A percentile compares a stretch with the other conserved stretches of the same genome.
Conservation (phyloP, 2,888 invertebrate species). For the Junonia oenone region DNA sequence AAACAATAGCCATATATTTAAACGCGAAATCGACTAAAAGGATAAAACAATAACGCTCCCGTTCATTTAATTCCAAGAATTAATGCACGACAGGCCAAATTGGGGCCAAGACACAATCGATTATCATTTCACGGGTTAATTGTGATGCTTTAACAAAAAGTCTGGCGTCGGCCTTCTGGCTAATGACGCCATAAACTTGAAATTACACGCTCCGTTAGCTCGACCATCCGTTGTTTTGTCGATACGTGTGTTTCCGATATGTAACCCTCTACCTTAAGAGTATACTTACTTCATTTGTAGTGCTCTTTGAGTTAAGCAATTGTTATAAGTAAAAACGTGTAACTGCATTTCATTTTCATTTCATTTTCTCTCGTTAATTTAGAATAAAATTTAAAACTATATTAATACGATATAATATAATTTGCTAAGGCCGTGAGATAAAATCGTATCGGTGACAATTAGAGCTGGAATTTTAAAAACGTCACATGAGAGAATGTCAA, state of each 20-base stretch:
- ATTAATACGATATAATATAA: too few relatives aligned
- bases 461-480: too few relatives aligned
- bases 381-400: too few relatives aligned
- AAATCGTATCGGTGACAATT: too few relatives aligned
- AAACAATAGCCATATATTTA: neutral
- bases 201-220: constrained; percentile 66
- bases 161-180: constrained; percentile 51
- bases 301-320: neutral
- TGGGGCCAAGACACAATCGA: constrained; percentile 59
- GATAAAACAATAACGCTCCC: constrained; percentile 23
- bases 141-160: constrained; percentile 56
- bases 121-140: constrained; percentile 70
- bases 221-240: constrained; percentile 46
- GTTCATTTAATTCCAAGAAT: constrained; percentile 32
- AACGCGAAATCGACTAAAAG: neutral
- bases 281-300: neutral
- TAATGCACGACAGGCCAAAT: constrained; percentile 38
- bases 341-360: too few relatives aligned
- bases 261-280: constrained; percentile 5
- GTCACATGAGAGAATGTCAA: too few relatives aligned
- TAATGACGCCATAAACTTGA: constrained; percentile 69
- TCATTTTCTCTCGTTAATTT: too few relatives aligned
- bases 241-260: constrained; percentile 30
- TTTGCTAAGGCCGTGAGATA: too few relatives aligned
- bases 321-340: too few relatives aligned